Percentiles rank a stretch among this genome's conserved stretches.
Evolutionary conservation across 2,888 invertebrate genomes (phyloP).

Genomic region (Cheilosia vulpina): DNA sequence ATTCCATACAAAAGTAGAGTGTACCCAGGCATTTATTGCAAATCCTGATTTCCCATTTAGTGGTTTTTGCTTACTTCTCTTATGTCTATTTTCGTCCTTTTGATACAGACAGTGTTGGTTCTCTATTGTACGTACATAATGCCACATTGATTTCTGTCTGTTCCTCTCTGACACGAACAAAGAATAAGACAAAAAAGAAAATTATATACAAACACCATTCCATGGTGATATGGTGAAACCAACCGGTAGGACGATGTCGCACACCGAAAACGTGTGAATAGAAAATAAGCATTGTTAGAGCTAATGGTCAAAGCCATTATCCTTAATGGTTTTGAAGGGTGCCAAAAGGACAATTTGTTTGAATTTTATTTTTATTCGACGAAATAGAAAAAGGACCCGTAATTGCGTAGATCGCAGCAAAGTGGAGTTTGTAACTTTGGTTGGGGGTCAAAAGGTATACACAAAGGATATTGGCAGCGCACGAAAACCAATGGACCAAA

Average conservation of each 20-base stretch:
- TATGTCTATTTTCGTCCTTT: conserved; percentile 52
- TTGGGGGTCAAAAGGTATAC: conserved; percentile 27
- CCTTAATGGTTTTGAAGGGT: conserved; percentile 73
- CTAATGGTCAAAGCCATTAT: conserved; percentile 74
- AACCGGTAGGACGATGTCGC: conserved; percentile 23
- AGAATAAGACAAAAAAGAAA: conserved; percentile 15
- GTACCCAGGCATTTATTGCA: conserved; percentile 4
- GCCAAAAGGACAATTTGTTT: conserved; percentile 73
- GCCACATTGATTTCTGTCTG: conserved; percentile 9
- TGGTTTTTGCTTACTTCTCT: conserved; percentile 14
- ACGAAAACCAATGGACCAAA: conserved; percentile 36
- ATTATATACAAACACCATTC: conserved; percentile 6
- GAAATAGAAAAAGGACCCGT: conserved; percentile 56
- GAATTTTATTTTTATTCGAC: conserved; percentile 66
- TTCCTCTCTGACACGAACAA: background rate
- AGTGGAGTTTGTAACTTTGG: conserved; percentile 9
- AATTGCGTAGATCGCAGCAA: conserved; percentile 54
- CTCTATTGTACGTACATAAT: background rate
- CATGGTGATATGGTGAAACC: background rate
- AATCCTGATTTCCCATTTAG: background rate
- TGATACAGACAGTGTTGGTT: conserved; percentile 31
- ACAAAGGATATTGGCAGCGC: conserved; percentile 9
- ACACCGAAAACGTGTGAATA: conserved; percentile 67
- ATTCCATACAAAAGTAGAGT: conserved; percentile 19
- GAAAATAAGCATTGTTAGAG: conserved; percentile 69